Base-by-base conservation (phyloP, 2,113 vertebrate genomes). In the Aptenodytes forsteri region DNA sequence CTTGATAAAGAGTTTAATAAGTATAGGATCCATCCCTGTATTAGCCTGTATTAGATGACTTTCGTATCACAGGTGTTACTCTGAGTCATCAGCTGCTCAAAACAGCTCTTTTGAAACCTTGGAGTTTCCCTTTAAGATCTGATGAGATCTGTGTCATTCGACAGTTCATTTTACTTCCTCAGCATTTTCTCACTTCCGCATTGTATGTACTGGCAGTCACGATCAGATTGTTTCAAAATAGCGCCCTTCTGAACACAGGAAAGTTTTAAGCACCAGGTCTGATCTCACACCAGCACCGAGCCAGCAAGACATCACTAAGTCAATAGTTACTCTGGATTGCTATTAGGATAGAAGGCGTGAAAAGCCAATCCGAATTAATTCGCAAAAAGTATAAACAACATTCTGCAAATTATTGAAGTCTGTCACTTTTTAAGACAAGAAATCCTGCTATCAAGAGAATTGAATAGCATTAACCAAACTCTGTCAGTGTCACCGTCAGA, bases 131-230 rank as follows among this genome's bases (percentile, higher is more conserved):
- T 98, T 97, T 76, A 95, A 89, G 44, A 27, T 49, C 23, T 83
- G 84, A 73, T 62, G 91, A 97, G 92, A 91, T 97, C 89, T 86
- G 84, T 93, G 78, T 59, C 93, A 92, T 72, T 85, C 87, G 90
- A 25, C 89, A 95, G 75, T 88, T 83, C 42, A 4, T 86, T 97
- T 97, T 95, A 97, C 97, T 98, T 98, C 97, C 97, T 96, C 97
- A 98, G 98, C 96, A 71, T 88, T 97, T 65, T 98, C 82, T 97
- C 96, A 96, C 97, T 98, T 98, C 98, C 87, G 47, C 87, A 44
- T 73, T 83, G 72, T 55, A 50, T 11, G 10, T 44, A n/a, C 78
- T 75, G 87, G 84, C 88, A 79, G 50, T 81, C 36, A 27, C 12
- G 59, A 56, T 66, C 42, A 38, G 80, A 55, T 50, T 56, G 79